Base-by-base conservation (phyloP, 2,888 invertebrate genomes). In the Thera britannica region DNA sequence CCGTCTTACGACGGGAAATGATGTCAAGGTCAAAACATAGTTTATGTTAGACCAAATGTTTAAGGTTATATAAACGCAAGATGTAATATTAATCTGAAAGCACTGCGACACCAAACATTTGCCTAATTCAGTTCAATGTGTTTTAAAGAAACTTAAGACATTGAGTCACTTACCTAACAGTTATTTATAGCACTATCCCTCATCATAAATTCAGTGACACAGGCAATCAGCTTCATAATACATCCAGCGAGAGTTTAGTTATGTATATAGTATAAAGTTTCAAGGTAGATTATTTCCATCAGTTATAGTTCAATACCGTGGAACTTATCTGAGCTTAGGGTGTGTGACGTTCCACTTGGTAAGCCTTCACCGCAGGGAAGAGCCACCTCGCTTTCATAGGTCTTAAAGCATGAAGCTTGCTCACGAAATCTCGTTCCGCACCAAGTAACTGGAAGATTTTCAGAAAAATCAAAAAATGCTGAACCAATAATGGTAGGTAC, bases 401-500 rank as follows among this genome's bases (percentile, higher is more conserved):
- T 78, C 75, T 72, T 9, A 46, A 79, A 77, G 81, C 76, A 81
- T 81, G 82, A 83, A 74, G 74, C 76, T 78, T 71, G 79, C 74
- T 82, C 84, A 65, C 57, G 23, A 57, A 56, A 65, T 80, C 80
- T 79, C 79, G 73, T 81, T 66, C 79, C 83, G 82, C 81, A 84
- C 84, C 85, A 82, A 81, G 59, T 59, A 87, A 88, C 90, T 90
- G 90, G 85, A 89, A 85, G 89, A 86, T 84, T 85, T 86, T 85
- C 83, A 89, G 75, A 85, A 71, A 75, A 76, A 81, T 86, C 80
- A 87, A 76, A 82, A 76, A 78, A 76, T 73, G 74, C 67, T 75
- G 69, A 52, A 34, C 49, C 34, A 35, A 41, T 34, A 57, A 55
- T 48, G 57, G 44, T 62, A 65, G 57, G 44, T 62, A 65, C 3